These are phyloP conservation scores for Oscarella lobularis DNA, from an alignment of 37 sponge, comb jelly and placozoan species.

Conservation along the genomic window DNA sequence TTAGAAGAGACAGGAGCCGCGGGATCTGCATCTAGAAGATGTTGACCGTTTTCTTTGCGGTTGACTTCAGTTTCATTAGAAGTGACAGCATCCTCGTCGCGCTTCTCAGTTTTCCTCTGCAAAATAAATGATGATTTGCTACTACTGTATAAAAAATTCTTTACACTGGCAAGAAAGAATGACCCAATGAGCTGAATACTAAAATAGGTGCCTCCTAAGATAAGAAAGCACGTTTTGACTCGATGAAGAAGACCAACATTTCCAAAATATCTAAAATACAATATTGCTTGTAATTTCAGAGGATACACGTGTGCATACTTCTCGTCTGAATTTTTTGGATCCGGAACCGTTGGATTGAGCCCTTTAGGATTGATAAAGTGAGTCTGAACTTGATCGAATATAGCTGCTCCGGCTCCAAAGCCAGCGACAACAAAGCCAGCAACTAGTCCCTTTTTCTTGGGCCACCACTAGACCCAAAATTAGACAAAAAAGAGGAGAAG, in stretches of 20 bases:
- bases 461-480: constrained; percentile 51
- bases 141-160: no score
- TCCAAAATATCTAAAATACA: constrained; percentile 13
- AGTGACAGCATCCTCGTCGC: no score
- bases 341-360: background rate
- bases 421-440: constrained; percentile 77
- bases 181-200: constrained; percentile 53
- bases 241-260: constrained; percentile 40
- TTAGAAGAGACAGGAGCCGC: no score
- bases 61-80: no score
- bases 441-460: constrained; percentile 65
- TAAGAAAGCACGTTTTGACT: constrained; percentile 52
- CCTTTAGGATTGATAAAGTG: constrained; percentile 65
- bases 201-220: constrained; percentile 48
- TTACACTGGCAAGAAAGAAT: constrained; percentile 45
- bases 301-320: background rate
- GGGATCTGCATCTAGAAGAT: no score
- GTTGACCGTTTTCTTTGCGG: no score
- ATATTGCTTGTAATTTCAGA: background rate
- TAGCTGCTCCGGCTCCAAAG: constrained; percentile 64
- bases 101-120: no score
- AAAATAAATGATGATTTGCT: no score
- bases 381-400: constrained; percentile 53
- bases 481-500: background rate
- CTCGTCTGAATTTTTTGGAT: background rate